Evolutionary conservation across 1,140 invertebrate species (phyloP).

Genomic region (Solenopsis invicta): DNA sequence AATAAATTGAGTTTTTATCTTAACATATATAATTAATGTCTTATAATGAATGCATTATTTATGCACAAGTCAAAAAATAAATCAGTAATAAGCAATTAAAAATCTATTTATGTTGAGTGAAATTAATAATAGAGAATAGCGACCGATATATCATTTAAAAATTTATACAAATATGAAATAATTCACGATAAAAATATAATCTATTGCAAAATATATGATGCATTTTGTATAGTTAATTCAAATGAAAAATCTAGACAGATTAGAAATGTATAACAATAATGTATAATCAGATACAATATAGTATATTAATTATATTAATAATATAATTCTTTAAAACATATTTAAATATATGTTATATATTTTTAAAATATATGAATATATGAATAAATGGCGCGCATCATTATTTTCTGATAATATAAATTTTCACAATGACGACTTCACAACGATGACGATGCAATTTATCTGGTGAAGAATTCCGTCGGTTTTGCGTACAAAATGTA

Average conservation of each 20-base stretch:
- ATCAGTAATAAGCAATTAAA: background rate
- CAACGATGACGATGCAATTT: constrained; percentile 48
- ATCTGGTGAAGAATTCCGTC: constrained; percentile 52
- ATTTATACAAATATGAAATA: background rate
- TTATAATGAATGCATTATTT: too few relatives aligned
- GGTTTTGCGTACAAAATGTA: constrained; percentile 54
- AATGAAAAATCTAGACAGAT: background rate
- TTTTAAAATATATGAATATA: background rate
- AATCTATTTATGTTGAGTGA: background rate
- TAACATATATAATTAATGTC: too few relatives aligned
- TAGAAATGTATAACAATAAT: background rate
- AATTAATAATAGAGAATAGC: background rate
- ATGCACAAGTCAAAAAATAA: background rate
- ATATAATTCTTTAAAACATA: background rate
- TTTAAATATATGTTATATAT: background rate
- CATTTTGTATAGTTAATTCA: background rate
- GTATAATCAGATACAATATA: background rate
- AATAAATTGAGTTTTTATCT: too few relatives aligned
- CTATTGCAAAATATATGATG: background rate
- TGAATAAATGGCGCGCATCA: background rate
- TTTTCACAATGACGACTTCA: constrained; percentile 13
- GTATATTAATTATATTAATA: constrained; percentile 14
- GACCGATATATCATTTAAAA: background rate
- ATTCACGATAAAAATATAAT: background rate
- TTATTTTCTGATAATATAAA: constrained; percentile 4